phyloP scores from a whole-genome alignment of 2,797 vertebrate species.

The Microchirus variegatus region DNA sequence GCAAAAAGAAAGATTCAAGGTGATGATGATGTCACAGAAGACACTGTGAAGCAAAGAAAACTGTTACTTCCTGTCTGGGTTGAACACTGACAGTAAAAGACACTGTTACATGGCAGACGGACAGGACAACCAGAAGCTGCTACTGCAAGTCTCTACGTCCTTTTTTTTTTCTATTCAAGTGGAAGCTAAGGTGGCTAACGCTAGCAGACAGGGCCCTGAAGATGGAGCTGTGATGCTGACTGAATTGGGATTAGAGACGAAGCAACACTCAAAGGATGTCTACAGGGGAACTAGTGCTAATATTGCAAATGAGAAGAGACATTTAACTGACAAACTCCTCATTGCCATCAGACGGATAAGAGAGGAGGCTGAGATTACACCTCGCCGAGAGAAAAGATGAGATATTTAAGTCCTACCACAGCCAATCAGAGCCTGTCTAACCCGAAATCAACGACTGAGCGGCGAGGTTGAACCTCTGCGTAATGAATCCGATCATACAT shows the following conservation, averaged over 20 bases:
- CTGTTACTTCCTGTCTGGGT: slow-evolving; percentile 26
- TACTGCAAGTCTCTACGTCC: slow-evolving; percentile 40
- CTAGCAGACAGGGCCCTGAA: slow-evolving; percentile 60
- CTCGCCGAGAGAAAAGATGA: slow-evolving; percentile 45
- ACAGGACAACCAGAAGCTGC: slow-evolving; percentile 42
- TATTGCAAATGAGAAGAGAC: slow-evolving; percentile 60
- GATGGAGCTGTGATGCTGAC: slow-evolving; percentile 64
- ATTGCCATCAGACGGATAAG: slow-evolving; percentile 48
- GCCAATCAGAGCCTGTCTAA: slow-evolving; percentile 61
- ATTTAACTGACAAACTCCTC: slow-evolving; percentile 62
- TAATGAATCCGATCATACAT: slow-evolving; percentile 46
- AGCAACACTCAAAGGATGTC: slow-evolving; percentile 12
- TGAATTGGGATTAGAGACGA: slow-evolving; percentile 70
- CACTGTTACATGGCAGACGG: slow-evolving; percentile 43
- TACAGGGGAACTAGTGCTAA: slow-evolving; percentile 50
- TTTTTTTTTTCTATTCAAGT: slow-evolving; percentile 39
- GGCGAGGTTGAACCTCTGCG: slow-evolving; percentile 36
- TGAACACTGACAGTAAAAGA: slow-evolving; percentile 42
- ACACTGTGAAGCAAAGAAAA: slow-evolving; percentile 59
- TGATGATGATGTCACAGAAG: slow-evolving; percentile 40
- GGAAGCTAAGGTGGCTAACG: slow-evolving; percentile 47
- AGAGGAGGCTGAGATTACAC: slow-evolving; percentile 47
- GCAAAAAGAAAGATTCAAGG: slow-evolving; percentile 7
- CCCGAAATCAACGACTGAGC: slow-evolving; percentile 49
- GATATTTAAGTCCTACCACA: slow-evolving; percentile 48